Evolutionary conservation across 1,140 invertebrate genomes (phyloP).

Genomic region (Tyrophagus putrescentiae): DNA sequence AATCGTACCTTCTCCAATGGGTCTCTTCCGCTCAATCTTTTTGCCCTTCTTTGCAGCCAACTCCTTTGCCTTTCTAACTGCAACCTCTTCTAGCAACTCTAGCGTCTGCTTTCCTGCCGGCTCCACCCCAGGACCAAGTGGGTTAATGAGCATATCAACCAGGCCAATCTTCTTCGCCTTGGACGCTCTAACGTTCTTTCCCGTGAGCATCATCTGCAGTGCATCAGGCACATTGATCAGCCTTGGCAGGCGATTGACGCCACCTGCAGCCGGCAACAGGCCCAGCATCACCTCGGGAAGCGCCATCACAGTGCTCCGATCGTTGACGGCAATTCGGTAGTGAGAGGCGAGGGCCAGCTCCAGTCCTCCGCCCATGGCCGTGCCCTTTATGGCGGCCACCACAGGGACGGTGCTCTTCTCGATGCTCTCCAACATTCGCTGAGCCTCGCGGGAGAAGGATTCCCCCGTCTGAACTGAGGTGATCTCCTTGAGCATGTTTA

Average conservation of each 20-base stretch:
- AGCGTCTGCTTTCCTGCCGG: too few relatives aligned
- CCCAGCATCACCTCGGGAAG: not conserved
- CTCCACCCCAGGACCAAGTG: not conserved
- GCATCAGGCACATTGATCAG: not conserved
- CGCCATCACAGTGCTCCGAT: constrained; percentile 45
- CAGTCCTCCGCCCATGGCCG: constrained; percentile 89
- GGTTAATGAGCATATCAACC: not conserved
- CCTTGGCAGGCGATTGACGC: not conserved
- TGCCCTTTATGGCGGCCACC: constrained; percentile 89
- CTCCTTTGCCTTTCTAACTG: not conserved
- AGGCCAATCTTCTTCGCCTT: not conserved
- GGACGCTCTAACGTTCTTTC: not conserved
- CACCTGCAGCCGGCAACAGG: not conserved
- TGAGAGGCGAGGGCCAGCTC: constrained; percentile 87
- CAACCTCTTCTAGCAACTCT: not conserved
- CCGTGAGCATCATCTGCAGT: not conserved
- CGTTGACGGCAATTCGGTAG: constrained; percentile 86
- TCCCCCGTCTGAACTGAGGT: constrained; percentile 62
- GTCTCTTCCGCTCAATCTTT: not conserved
- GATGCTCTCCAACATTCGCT: constrained; percentile 55
- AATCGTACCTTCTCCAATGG: not conserved
- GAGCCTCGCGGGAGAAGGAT: constrained; percentile 47
- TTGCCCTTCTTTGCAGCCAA: not conserved
- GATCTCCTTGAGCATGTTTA: constrained; percentile 47
- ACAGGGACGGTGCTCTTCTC: constrained; percentile 76